Conservation (phyloP, 2,888 invertebrate genomes). For the Drosophila testacea region DNA sequence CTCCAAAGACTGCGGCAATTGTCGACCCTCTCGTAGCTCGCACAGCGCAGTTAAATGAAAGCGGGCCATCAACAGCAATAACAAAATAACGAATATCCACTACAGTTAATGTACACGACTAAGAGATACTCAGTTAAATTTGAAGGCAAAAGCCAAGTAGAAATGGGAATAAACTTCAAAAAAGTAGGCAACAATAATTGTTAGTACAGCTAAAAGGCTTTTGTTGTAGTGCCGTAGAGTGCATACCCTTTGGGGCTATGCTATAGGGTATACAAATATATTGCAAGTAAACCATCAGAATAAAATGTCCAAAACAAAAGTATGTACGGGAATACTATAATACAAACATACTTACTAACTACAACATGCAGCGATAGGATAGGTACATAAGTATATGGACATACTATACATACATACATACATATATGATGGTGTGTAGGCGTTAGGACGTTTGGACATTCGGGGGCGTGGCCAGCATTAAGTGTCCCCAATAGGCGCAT, state of each 20-base stretch:
- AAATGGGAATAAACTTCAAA: not conserved
- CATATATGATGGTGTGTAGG: slow-evolving; percentile 5
- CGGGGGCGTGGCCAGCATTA: slow-evolving; percentile 56
- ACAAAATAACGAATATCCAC: slow-evolving; percentile 39
- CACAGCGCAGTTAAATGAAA: slow-evolving; percentile 67
- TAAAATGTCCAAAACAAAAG: slow-evolving; percentile 44
- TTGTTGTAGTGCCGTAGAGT: not conserved
- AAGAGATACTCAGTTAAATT: slow-evolving; percentile 10
- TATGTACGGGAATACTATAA: slow-evolving; percentile 7
- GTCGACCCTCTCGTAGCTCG: slow-evolving; percentile 42
- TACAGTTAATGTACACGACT: not conserved
- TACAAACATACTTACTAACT: slow-evolving; percentile 2
- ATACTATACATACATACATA: not conserved
- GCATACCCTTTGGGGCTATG: slow-evolving; percentile 8
- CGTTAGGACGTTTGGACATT: slow-evolving; percentile 1
- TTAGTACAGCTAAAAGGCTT: not conserved
- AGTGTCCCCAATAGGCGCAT: slow-evolving; percentile 70
- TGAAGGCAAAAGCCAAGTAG: not conserved
- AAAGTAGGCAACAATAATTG: too few relatives aligned
- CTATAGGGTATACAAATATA: slow-evolving; percentile 42
- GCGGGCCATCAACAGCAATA: slow-evolving; percentile 48
- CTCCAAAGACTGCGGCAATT: slow-evolving; percentile 74
- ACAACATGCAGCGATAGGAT: slow-evolving; percentile 4
- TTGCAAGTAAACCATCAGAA: slow-evolving; percentile 71
- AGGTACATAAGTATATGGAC: not conserved